A percentile compares a stretch with the other conserved stretches of the same genome.
These are phyloP conservation scores for Sitodiplosis mosellana DNA, from an alignment of 1,140 invertebrate genomes.

Conservation along the genomic window DNA sequence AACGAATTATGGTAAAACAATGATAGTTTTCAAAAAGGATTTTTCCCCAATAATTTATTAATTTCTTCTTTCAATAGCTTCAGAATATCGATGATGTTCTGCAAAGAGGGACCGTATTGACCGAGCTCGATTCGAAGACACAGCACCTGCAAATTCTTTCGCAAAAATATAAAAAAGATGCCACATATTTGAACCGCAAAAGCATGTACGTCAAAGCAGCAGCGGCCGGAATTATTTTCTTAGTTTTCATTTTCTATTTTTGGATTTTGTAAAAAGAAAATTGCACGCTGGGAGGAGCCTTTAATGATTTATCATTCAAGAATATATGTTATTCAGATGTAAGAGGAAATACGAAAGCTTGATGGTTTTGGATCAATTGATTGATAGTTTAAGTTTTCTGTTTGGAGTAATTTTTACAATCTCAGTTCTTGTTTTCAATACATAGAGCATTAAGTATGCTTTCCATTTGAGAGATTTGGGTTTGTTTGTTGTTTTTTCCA, in stretches of 20 bases:
- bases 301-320: background rate
- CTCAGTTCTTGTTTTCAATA: background rate
- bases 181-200: constrained; percentile 85
- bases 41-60: background rate
- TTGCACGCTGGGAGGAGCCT: background rate
- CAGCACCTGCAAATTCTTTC: constrained; percentile 91
- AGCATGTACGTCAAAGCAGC: constrained; percentile 90
- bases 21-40: too few relatives aligned
- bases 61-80: constrained; percentile 32
- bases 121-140: constrained; percentile 92
- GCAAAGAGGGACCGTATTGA: constrained; percentile 85
- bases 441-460: background rate
- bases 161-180: constrained; percentile 98
- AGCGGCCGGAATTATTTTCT: constrained; percentile 60
- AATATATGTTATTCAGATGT: background rate
- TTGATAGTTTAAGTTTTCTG: background rate
- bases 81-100: constrained; percentile 99
- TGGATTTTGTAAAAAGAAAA: constrained; percentile 72
- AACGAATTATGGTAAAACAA: constrained; percentile 80
- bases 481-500: too few relatives aligned
- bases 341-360: background rate
- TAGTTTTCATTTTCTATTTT: constrained; percentile 83
- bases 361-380: background rate
- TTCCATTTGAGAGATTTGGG: too few relatives aligned
- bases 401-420: background rate